A percentile compares a stretch with the other conserved stretches of the same genome.
phyloP scores from a whole-genome alignment of 2,888 invertebrate genomes.

The Scrobipalpa atriplicella region DNA sequence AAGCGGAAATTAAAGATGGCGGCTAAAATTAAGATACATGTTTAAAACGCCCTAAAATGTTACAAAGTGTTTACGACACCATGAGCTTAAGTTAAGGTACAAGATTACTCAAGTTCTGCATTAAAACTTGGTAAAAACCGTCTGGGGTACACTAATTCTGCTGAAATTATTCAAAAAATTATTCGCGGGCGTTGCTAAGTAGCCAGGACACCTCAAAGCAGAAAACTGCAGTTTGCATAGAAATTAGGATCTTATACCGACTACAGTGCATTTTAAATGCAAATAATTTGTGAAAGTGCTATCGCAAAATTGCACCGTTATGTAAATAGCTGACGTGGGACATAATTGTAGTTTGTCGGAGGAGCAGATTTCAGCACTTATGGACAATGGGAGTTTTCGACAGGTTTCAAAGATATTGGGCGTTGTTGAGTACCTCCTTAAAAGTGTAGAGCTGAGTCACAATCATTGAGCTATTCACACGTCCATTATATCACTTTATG shows the following conservation, averaged over 20 bases:
- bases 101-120: background rate
- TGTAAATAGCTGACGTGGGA: conserved; percentile 38
- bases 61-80: background rate
- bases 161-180: conserved; percentile 19
- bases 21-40: no score
- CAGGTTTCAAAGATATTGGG: background rate
- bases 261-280: conserved; percentile 42
- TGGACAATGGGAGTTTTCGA: background rate
- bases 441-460: no score
- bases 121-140: background rate
- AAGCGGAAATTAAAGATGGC: no score
- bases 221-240: conserved; percentile 36
- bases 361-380: conserved; percentile 29
- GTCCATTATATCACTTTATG: no score
- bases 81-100: background rate
- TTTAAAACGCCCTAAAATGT: background rate
- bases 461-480: no score
- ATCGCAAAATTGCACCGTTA: conserved; percentile 45
- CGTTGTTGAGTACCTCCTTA: no score
- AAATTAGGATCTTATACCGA: conserved; percentile 34
- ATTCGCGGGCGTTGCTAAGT: conserved; percentile 1
- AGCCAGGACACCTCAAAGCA: conserved; percentile 23
- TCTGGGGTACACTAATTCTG: conserved; percentile 12
- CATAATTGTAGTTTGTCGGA: conserved; percentile 41
- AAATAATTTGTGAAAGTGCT: conserved; percentile 46